Evolutionary conservation across 2,888 invertebrate genomes (phyloP).

Genomic region (Cynaeus angustus): DNA sequence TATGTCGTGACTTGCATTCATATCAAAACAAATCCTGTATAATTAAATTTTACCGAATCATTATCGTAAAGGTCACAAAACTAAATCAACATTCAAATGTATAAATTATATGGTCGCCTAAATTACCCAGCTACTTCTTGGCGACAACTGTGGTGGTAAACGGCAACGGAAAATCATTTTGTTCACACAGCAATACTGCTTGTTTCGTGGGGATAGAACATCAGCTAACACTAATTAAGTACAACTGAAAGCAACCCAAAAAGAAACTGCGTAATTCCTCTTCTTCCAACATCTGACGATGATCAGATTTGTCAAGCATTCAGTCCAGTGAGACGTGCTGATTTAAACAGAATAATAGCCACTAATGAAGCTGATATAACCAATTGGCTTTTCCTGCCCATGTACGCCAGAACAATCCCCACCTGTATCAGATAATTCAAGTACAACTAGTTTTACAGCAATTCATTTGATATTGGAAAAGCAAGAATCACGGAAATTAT

Average conservation of each 20-base stretch:
- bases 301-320: conserved; percentile 47
- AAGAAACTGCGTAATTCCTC: conserved; percentile 26
- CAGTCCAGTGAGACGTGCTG: conserved; percentile 46
- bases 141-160: not conserved
- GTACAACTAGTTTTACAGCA: conserved; percentile 29
- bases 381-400: conserved; percentile 66
- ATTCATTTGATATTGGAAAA: not conserved
- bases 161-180: too few species aligned
- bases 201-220: too few species aligned
- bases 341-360: conserved; percentile 61
- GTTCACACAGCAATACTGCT: too few species aligned
- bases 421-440: conserved; percentile 44
- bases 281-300: conserved; percentile 27
- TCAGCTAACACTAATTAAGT: conserved; percentile 22
- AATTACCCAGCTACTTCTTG: conserved; percentile 18
- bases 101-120: conserved; percentile 34
- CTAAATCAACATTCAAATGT: conserved; percentile 40
- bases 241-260: too few species aligned
- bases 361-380: conserved; percentile 63
- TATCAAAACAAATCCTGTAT: conserved; percentile 47
- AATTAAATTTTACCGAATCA: conserved; percentile 49
- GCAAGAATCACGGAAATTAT: conserved; percentile 11
- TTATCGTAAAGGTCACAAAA: conserved; percentile 41
- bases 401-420: conserved; percentile 54
- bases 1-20: conserved; percentile 56